These are phyloP conservation scores for Aradophagus sp. DNA, from an alignment of 1,140 invertebrate genomes.

Conservation along the genomic window DNA sequence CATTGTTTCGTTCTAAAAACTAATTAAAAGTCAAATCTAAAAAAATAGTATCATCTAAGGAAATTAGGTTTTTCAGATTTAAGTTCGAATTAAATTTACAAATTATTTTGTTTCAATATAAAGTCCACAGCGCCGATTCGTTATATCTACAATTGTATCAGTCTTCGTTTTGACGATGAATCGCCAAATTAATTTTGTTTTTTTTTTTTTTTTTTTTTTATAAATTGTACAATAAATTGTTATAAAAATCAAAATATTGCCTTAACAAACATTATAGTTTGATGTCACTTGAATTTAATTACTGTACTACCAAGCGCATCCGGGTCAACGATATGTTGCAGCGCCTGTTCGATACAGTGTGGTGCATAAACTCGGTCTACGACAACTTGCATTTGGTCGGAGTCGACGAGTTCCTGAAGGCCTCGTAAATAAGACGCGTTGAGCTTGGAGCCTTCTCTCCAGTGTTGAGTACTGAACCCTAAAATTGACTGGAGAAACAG, in stretches of 20 bases:
- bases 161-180: conserved; percentile 24
- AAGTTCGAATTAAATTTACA: too few species aligned
- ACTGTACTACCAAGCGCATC: conserved; percentile 85
- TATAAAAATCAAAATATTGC: conserved; percentile 19
- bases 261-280: background rate
- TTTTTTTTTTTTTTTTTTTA: background rate
- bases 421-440: conserved; percentile 73
- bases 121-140: too few species aligned
- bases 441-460: conserved; percentile 74
- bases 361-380: conserved; percentile 80
- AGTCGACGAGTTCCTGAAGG: conserved; percentile 75
- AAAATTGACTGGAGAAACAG: conserved; percentile 70
- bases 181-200: too few species aligned
- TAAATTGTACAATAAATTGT: conserved; percentile 7
- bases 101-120: too few species aligned
- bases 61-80: too few species aligned
- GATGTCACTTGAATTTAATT: conserved; percentile 79
- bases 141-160: conserved; percentile 35
- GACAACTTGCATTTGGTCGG: conserved; percentile 77
- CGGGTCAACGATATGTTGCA: conserved; percentile 80
- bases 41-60: too few species aligned
- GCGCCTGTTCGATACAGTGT: conserved; percentile 81
- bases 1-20: conserved; percentile 16
- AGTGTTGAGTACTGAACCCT: conserved; percentile 64
- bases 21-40: too few species aligned